These are phyloP conservation scores for Psophia crepitans DNA, from an alignment of 2,113 vertebrate genomes.

Conservation along the genomic window DNA sequence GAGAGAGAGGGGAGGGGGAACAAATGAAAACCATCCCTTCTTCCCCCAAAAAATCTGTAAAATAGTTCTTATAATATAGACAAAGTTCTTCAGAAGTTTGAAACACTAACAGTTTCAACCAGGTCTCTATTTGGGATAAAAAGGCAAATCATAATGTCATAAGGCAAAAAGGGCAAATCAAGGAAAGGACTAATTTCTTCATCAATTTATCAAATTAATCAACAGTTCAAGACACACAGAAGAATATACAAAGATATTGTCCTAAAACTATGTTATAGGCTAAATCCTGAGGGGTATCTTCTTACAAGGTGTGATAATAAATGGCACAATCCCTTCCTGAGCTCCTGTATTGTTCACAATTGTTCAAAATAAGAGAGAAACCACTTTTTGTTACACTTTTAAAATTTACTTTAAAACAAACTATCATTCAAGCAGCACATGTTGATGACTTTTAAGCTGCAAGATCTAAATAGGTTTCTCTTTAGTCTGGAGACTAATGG, in stretches of 20 bases:
- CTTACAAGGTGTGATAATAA: neutral
- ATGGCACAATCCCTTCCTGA: neutral
- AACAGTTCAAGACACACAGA: neutral
- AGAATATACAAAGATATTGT: neutral
- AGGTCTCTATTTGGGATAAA: neutral
- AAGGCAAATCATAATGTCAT: too few species aligned
- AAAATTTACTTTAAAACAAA: neutral
- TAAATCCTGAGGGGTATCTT: neutral
- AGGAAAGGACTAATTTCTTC: neutral
- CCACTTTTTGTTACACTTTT: neutral
- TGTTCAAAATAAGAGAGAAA: neutral
- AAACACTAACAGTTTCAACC: neutral
- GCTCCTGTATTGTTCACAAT: neutral
- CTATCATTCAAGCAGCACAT: neutral
- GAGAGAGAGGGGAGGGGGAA: neutral
- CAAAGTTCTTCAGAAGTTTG: neutral
- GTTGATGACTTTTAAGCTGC: neutral
- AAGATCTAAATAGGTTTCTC: neutral
- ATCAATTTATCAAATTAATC: neutral
- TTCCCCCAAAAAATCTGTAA: neutral
- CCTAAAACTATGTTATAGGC: neutral
- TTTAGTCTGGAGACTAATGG: neutral
- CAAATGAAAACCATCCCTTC: accelerated
- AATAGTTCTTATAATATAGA: neutral
- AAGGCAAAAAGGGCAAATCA: neutral